Base-by-base conservation (phyloP, 2,113 vertebrate species). In the Colinus virginianus region DNA sequence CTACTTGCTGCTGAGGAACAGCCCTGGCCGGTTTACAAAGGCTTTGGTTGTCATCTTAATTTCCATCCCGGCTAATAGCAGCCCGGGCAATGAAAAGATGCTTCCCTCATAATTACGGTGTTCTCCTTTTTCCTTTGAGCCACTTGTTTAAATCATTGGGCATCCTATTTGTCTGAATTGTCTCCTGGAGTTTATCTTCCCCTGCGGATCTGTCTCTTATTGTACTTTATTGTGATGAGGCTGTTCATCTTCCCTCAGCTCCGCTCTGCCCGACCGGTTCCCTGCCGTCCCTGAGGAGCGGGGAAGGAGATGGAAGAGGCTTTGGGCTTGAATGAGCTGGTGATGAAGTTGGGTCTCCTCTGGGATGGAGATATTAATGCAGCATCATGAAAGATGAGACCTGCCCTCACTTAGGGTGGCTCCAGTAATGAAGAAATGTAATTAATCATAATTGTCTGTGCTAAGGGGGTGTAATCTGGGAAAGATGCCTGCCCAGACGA, bases 301-400 rank as follows among this genome's bases (percentile, higher is more conserved):
- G 49, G 63, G 55, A 69, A 79, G 63, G 90, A 95, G 48, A 40
- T 85, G 69, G 81, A 93, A 93, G 93, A 84, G 79, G 66, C 89
- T 94, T 95, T 78, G 87, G 66, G 45, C 87, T 93, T 84, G 79
- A 96, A 95, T 96, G 96, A 96, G 68, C 78, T 20, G 58, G 48
- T 88, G 95, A 90, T 96, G 91, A 96, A 88, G 76, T 61, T 82
- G 68, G 40, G 72, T 89, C 85, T 94, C 79, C 80, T 88, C 84
- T 91, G 97, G 92, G 80, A 90, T 91, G 70, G 95, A 94, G 81
- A 87, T 95, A 96, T 96, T 96, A 96, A 95, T 97, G 63, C 68
- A 83, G 84, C 95, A 28, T 96, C 91, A 71, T 96, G 95, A 97
- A 97, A 94, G 93, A 93, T 4, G 89, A 95, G 83, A 43, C 94